Conservation (phyloP, 2,888 invertebrate genomes). For the Fragum whitleyi region DNA sequence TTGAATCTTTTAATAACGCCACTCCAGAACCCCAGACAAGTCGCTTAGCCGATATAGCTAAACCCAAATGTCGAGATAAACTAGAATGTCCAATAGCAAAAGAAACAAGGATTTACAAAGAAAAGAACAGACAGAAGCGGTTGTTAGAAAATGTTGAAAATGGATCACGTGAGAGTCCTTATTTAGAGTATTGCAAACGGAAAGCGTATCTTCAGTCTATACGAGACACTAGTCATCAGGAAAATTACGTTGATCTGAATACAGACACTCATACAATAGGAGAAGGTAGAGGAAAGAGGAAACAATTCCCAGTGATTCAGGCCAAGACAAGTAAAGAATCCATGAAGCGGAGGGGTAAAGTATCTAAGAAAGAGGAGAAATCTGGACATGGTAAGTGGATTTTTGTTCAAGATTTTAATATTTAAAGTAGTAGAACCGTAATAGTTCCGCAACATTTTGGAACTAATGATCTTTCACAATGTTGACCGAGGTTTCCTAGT, state of each 20-base stretch:
- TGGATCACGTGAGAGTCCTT: conserved; percentile 22
- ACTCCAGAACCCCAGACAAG: neutral
- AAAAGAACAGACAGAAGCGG: conserved; percentile 24
- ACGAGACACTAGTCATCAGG: neutral
- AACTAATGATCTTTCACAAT: too few relatives aligned
- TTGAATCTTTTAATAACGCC: neutral
- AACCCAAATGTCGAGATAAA: conserved; percentile 20
- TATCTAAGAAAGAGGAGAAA: neutral
- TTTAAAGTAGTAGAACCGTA: too few relatives aligned
- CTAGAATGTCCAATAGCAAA: conserved; percentile 36
- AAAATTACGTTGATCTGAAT: neutral
- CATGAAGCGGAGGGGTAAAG: neutral
- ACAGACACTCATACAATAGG: neutral
- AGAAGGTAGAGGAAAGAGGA: neutral
- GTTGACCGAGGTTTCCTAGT: too few relatives aligned
- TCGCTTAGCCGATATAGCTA: conserved; percentile 20
- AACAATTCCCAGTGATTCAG: conserved; percentile 15
- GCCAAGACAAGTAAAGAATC: neutral
- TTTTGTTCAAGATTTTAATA: too few relatives aligned
- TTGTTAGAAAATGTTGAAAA: neutral
- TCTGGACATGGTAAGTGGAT: neutral
- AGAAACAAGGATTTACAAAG: conserved; percentile 52
- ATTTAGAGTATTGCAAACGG: conserved; percentile 50
- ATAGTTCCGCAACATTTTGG: too few relatives aligned
- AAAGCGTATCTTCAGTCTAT: conserved; percentile 27